Evolutionary conservation across 1,140 invertebrate genomes (phyloP), one percentile per base, ranked within the genome.

Genomic region (Himalopsyche phryganea): DNA sequence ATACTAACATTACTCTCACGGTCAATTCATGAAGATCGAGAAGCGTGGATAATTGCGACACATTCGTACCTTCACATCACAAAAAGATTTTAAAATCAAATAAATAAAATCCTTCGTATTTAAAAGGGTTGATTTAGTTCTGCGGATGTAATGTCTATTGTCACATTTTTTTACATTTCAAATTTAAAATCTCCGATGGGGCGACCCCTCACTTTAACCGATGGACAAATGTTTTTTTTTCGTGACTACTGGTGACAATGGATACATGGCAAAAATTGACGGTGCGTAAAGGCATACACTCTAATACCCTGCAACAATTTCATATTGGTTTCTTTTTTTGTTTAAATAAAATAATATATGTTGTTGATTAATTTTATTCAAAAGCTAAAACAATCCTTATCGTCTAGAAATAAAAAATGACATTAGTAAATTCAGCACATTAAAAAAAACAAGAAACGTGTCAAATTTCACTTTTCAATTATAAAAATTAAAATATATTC

Each of bases 81-180:
- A 61, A 57, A 50, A 58, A 58, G 46, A 55, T 56, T 63, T 63
- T 63, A 63, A 63, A 63, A 63, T 63, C 61, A 50, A 53, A 63
- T 63, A 63, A 63, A 63, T 63, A 63, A 58, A 55, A 58, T 35
- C 44, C 50, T 33, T 36, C 44, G 38, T 6, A 41, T 58, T 32
- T 44, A 19, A 47, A 60, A 60, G 61, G 61, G 61, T 63, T 63
- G 48, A 51, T 45, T 55, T 46, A 47, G 51, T 50, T 41, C 47
- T 44, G 50, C 50, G 41, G 49, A 50, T 58, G 60, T 42, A 45
- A 38, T 46, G 46, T 40, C 50, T 57, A 52, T 62, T 62, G 56
- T 63, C n/a, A 20, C 40, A 41, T 63, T 63, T 41, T 57, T 62
- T 50, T 50, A 40, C 23, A 28, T 50, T 56, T 56, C 33, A 42